Evolutionary conservation across 2,797 vertebrate species (phyloP), one percentile per base, ranked within the genome.

Genomic region (Cichlasoma orientale): DNA sequence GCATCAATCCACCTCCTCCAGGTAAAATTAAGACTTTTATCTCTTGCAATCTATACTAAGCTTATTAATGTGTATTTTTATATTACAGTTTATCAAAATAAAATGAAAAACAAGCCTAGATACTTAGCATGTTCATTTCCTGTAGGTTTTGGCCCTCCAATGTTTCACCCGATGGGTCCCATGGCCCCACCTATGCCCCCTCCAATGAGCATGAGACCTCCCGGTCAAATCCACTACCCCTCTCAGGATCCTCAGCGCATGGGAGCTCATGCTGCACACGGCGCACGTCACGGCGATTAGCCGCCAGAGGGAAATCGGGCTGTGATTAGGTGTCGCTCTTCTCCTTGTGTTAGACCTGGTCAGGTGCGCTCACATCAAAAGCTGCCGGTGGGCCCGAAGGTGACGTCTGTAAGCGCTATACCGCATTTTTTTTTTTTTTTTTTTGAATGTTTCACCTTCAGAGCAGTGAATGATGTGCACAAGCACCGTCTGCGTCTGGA

Each of bases 181-280:
- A 98, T 99, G 97, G 97, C 95, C 55, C 97, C 97, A 5, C 95
- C 96, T 1, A 95, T 96, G 87, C 96, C 95, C 3, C 98, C 98
- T 0, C 97, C 98, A 53, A 97, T 98, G 87, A 97, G 96, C 92
- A 96, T 99, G 96, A 96, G 98, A 91, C 97, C 98, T 71, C 97
- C 98, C 1, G 98, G 98, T 84, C 97, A 97, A 92, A 98, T 99
- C 90, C 98, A 99, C 89, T 99, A 99, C 85, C 98, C 98, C 0
- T 99, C 98, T 87, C 98, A 99, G 93, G 98, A 99, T 90, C 98
- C 98, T 83, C 97, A 99, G 92, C 96, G 98, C 83, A 99, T 99
- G 98, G 98, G 98, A 1, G 97, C 98, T 73, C 98, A 99, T 8
- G 97, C 97, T 0, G 92, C 94, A 19, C 94, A 94, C 1, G 93